Evolutionary conservation across 2,888 invertebrate genomes (phyloP), one percentile per base, ranked within the genome.

Genomic region (Brachylomia viminalis): DNA sequence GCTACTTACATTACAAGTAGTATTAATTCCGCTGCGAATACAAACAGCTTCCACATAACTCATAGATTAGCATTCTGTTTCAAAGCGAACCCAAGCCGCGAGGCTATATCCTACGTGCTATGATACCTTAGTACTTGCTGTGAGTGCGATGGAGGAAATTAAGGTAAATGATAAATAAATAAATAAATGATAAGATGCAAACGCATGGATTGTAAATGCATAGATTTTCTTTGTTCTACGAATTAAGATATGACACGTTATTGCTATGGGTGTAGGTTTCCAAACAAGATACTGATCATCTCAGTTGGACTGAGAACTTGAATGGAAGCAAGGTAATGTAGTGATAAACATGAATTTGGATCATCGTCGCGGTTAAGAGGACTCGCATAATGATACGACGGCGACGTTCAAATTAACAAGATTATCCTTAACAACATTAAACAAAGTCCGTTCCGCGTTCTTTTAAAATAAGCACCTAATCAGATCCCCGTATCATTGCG

Each of bases 401-500:
- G 17, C 49, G 30, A 15, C 33, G 7, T n/a, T 61, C 38, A 72
- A 83, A 74, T 77, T 81, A 79, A 79, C 76, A 72, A 79, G 79
- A 84, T 77, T 82, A 84, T 75, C 81, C 33, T 59, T 27, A 59
- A 75, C 42, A 61, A 66, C 58, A 61, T 75, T 73, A 73, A 42
- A 66, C 33, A 33, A 59, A 76, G 81, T 70, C 74, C 80, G 33
- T 67, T 59, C 59, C 77, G 78, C 69, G 81, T 81, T 72, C 58
- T 59, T 68, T 72, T 73, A 72, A 67, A 77, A 61, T 64, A 56
- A 72, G 75, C 84, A 75, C 64, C 64, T 77, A 79, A 82, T 86
- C 79, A 82, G 75, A 74, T 79, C 15, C 52, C 52, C 56, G 62
- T n/a, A 70, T 70, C 56, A 45, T 23, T 11, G 74, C n/a, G 58